Percentiles rank a stretch among this genome's conserved stretches.
These are phyloP conservation scores for Tylochromis polylepis DNA, from an alignment of 2,113 vertebrate genomes.

Conservation along the genomic window DNA sequence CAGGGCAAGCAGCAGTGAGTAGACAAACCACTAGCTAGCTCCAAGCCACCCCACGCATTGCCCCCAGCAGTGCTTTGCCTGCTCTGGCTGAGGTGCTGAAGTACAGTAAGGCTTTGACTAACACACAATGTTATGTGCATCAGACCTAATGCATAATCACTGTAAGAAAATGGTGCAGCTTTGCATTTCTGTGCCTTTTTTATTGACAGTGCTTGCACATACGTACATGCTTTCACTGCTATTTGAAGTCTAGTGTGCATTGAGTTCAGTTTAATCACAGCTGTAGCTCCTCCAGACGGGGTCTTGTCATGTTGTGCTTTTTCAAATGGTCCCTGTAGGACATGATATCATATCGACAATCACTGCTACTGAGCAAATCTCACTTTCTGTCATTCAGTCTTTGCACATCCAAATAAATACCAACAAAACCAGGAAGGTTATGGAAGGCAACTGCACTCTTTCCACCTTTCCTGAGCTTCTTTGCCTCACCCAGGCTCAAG, in stretches of 20 bases:
- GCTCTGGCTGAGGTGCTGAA: slow-evolving; percentile 5
- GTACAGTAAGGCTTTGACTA: slow-evolving; percentile 16
- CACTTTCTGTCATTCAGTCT: not conserved
- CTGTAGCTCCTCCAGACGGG: not conserved
- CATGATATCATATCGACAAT: not conserved
- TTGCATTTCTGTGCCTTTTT: not conserved
- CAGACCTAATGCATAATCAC: not conserved
- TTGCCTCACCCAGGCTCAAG: slow-evolving; percentile 79
- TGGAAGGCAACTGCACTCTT: not conserved
- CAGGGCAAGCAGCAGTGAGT: not conserved
- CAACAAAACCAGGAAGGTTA: not conserved
- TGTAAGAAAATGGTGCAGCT: not conserved
- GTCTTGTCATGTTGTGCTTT: not conserved
- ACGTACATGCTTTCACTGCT: not conserved
- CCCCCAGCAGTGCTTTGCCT: not conserved
- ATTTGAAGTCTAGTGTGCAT: not conserved
- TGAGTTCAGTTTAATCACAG: not conserved
- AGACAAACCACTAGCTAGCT: not conserved
- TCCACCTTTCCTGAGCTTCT: not conserved
- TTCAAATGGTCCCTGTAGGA: not conserved
- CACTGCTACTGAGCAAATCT: not conserved
- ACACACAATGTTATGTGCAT: not conserved
- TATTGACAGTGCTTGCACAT: not conserved
- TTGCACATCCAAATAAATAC: not conserved
- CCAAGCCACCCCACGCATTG: not conserved